phyloP scores from a whole-genome alignment of 2,113 vertebrate species.

The Struthidea cinerea region DNA sequence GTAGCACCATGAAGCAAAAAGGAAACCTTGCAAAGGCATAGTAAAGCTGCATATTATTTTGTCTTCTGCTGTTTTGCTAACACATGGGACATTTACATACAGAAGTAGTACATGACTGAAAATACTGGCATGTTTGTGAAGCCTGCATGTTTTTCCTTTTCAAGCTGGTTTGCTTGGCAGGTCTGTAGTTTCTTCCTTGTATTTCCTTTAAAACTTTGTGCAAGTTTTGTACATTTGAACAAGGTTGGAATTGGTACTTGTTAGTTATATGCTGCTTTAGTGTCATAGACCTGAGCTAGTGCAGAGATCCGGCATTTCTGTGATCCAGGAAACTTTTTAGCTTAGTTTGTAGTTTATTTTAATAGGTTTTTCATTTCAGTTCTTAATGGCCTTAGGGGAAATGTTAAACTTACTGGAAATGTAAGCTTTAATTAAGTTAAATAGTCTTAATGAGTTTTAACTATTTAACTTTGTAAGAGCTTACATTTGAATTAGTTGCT shows the following conservation, averaged over 20 bases:
- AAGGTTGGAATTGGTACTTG: background rate
- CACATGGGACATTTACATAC: background rate
- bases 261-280: background rate
- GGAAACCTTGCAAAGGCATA: background rate
- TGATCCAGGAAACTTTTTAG: background rate
- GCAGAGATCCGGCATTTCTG: background rate
- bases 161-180: background rate
- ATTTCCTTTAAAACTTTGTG: background rate
- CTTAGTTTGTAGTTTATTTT: background rate
- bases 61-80: background rate
- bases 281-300: background rate
- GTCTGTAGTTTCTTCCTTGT: background rate
- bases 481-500: background rate
- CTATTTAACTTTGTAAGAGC: background rate
- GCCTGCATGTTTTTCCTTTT: background rate
- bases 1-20: background rate
- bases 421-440: background rate
- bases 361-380: background rate
- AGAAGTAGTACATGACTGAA: background rate
- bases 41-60: background rate
- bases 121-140: background rate
- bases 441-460: background rate
- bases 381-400: background rate
- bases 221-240: background rate
- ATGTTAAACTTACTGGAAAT: background rate